phyloP scores from a whole-genome alignment of 2,888 invertebrate species.

The Melieria omissa region DNA sequence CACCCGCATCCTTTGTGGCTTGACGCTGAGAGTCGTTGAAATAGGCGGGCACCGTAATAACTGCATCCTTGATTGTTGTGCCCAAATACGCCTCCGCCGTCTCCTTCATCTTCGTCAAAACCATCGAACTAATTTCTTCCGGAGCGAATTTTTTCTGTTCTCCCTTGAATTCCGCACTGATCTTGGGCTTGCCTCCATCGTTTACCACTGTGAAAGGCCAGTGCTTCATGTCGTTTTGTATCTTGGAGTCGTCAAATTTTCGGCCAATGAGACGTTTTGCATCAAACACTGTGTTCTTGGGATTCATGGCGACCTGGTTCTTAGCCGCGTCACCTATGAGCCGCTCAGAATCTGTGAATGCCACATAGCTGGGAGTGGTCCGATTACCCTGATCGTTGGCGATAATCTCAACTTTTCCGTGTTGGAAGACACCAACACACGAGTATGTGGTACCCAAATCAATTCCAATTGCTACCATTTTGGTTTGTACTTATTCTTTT shows the following conservation, averaged over 20 bases:
- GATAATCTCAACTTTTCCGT: constrained; percentile 85
- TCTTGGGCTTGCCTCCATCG: constrained; percentile 83
- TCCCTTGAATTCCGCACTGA: constrained; percentile 87
- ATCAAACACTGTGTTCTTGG: constrained; percentile 90
- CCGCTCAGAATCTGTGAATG: constrained; percentile 86
- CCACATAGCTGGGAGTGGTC: constrained; percentile 82
- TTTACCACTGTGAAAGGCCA: constrained; percentile 92
- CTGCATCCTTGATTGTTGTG: constrained; percentile 82
- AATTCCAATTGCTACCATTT: constrained; percentile 78
- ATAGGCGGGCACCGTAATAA: constrained; percentile 90
- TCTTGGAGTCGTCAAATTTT: constrained; percentile 85
- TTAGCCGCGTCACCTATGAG: constrained; percentile 86
- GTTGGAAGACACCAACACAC: constrained; percentile 84
- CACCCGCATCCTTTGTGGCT: constrained; percentile 94
- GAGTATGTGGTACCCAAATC: constrained; percentile 90
- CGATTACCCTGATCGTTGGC: constrained; percentile 86
- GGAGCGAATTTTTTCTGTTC: constrained; percentile 88
- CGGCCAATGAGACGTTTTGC: constrained; percentile 94
- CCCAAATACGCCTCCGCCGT: constrained; percentile 90
- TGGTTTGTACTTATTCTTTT: constrained; percentile 42
- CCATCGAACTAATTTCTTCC: constrained; percentile 93
- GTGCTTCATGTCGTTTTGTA: constrained; percentile 92
- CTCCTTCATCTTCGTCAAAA: constrained; percentile 92
- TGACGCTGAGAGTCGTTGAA: constrained; percentile 91
- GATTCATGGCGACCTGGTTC: constrained; percentile 88